Conservation (phyloP, 2,113 vertebrate species). For the Emydocephalus ijimae region DNA sequence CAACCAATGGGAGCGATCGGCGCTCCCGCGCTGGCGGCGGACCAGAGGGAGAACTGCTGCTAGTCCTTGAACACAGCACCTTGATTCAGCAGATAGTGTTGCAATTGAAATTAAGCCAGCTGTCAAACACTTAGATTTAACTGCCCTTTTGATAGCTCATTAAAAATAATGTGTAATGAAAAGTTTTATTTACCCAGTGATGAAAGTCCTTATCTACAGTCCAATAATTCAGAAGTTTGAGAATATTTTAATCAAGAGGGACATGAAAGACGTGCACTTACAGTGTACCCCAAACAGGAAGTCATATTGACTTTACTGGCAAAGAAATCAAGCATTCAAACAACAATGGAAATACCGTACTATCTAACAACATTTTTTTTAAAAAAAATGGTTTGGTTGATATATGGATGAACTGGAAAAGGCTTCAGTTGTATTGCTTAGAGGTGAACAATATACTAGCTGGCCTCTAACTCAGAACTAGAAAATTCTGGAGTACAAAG, state of each 20-base stretch:
- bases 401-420: background rate
- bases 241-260: background rate
- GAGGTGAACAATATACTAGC: background rate
- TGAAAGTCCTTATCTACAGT: background rate
- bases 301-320: background rate
- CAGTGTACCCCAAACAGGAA: background rate
- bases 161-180: background rate
- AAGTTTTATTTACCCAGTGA: background rate
- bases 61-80: no score
- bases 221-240: background rate
- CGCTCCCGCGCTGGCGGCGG: no score
- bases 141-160: background rate
- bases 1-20: no score
- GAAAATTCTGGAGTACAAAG: background rate
- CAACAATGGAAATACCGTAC: background rate
- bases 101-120: no score
- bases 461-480: background rate
- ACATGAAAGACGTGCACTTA: background rate
- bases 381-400: background rate
- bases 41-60: no score
- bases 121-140: background rate
- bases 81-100: no score
- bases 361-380: background rate
- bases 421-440: background rate
- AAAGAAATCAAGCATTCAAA: background rate